Evolutionary conservation across 1,140 invertebrate genomes (phyloP), one percentile per base, ranked within the genome.

Genomic region (Dendroctonus ponderosae): DNA sequence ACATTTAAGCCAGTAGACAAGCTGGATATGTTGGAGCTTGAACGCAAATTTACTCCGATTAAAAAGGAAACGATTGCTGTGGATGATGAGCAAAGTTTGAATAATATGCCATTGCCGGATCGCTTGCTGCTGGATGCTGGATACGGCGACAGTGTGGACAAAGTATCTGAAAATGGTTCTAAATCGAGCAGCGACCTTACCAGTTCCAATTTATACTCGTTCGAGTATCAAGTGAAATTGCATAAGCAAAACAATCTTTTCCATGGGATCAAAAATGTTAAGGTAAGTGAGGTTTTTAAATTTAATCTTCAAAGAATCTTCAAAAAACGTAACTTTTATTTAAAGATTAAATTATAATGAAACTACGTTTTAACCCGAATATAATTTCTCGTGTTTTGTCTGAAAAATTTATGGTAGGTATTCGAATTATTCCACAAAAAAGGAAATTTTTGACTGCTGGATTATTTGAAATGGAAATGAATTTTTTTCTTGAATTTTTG

Each of bases 221-320:
- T 68, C 58, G 60, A 68, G 46, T 68, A 68, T 58, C 66, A 68
- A 40, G 5, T 46, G 12, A 60, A 68, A 41, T 38, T 68, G 9
- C 60, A 62, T 49, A 68, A 52, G 46, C 54, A 44, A 54, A 68
- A 68, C 42, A 62, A 57, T 37, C 39, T 68, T 11, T 68, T 53
- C 50, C 51, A 68, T 53, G 50, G 66, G 37, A 26, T 62, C 7
- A 62, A 37, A 44, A 62, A 62, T 42, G 39, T 51, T 63, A 68
- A 56, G 60, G 66, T 68, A 54, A 42, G 50, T 11, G 1, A 12
- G 1, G 1, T 2, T 46, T 26, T 26, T 26, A 2, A 2, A 26
- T 26, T 56, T 39, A 39, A 41, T 40, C 6, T 40, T 39, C 6
- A 56, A 5, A 51, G 26, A 51, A 51, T 51, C 11, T 51, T 51